Base-by-base conservation (phyloP, 2,797 vertebrate species). In the Hippoglossus hippoglossus region DNA sequence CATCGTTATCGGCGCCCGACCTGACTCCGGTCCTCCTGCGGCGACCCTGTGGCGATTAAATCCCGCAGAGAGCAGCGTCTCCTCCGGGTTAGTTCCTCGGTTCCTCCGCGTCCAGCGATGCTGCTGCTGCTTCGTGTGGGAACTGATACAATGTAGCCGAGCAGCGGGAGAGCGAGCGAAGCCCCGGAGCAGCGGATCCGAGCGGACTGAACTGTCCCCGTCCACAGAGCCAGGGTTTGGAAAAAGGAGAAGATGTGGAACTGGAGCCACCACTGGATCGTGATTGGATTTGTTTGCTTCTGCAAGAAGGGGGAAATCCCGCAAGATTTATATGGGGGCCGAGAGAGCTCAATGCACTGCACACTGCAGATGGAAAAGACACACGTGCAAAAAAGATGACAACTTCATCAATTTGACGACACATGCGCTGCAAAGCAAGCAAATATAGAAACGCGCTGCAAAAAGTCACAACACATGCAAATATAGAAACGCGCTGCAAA, bases 131-230 rank as follows among this genome's bases (percentile, higher is more conserved):
- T 92, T 80, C 86, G 80, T 92, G 90, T 93, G 90, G 91, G 92
- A 92, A 94, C 92, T 85, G 94, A 94, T 94, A 94, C 94, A 94
- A 94, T 94, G 94, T 94, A 94, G 91, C 91, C 91, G 68, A 88
- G 77, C 87, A 90, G 89, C 91, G n/a, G 47, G 89, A 89, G 93
- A 75, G 72, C 74, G 1, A 3, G 15, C 79, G 84, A 95, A 95
- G 93, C 19, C 93, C 93, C 76, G 95, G 94, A 92, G 18, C 44
- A 24, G 31, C 3, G 12, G 64, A 3, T 92, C 85, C 84, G 31
- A 6, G 13, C 83, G 94, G 94, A 95, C 34, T 64, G 92, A 58
- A 94, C 92, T 88, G 79, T 51, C 67, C 58, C 63, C 52, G 62
- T 57, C 36, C 59, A 31, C 64, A 3, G 75, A 52, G 62, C 70